Percentiles rank a stretch among this genome's conserved stretches.
Conservation (phyloP, 2,797 vertebrate genomes). For the Urophycis tenuis region DNA sequence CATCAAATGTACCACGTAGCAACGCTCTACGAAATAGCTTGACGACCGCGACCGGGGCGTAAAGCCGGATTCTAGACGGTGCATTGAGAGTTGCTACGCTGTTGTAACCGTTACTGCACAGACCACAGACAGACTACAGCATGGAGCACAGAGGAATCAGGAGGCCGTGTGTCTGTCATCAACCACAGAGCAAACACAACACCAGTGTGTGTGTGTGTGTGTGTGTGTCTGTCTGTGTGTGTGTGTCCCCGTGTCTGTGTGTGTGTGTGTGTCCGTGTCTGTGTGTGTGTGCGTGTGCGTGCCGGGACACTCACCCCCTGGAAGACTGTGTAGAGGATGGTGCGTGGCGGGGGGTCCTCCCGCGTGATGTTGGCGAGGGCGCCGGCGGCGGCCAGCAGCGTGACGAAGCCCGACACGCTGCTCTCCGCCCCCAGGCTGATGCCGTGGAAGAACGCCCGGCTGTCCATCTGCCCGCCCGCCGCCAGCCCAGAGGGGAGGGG, state of each 20-base stretch:
- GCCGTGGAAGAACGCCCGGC: conserved; percentile 90
- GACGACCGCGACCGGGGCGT: background rate
- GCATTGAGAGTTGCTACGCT: too few species aligned
- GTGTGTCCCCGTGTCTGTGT: too few species aligned
- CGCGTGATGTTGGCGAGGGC: conserved; percentile 68
- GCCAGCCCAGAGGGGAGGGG: background rate
- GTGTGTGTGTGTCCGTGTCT: background rate
- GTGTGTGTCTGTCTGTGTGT: too few species aligned
- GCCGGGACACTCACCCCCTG: conserved; percentile 79
- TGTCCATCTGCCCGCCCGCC: conserved; percentile 74
- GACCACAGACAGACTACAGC: too few species aligned
- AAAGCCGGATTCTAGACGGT: too few species aligned
- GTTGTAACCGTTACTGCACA: too few species aligned
- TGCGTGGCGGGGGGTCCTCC: conserved; percentile 51
- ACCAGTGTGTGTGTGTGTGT: too few species aligned
- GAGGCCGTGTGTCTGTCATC: background rate
- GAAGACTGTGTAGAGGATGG: conserved; percentile 89
- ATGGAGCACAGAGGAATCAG: background rate
- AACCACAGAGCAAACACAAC: too few species aligned
- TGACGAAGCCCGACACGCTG: conserved; percentile 76
- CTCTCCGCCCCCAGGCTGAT: conserved; percentile 82
- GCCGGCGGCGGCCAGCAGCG: conserved; percentile 82
- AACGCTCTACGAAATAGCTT: background rate
- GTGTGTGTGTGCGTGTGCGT: background rate
- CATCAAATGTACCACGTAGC: too few species aligned